These are phyloP conservation scores for Eudyptes chrysolophus DNA, from an alignment of 2,113 vertebrate species.

Conservation along the genomic window DNA sequence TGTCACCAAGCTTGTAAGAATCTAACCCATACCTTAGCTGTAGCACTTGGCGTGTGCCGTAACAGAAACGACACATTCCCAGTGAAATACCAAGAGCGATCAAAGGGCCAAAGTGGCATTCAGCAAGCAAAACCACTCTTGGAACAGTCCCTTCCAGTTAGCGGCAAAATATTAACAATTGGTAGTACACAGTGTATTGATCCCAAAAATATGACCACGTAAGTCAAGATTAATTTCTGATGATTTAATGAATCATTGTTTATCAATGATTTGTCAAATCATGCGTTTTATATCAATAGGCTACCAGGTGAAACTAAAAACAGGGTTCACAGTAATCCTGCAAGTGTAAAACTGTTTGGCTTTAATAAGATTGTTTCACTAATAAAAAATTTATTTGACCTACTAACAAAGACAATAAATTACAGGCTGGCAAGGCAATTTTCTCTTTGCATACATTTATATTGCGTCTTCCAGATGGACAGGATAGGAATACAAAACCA, in stretches of 20 bases:
- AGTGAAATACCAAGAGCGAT: background rate
- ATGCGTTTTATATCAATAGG: background rate
- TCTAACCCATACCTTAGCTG: background rate
- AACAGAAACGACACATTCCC: background rate
- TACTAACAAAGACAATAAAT: background rate
- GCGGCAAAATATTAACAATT: background rate
- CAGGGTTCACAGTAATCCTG: background rate
- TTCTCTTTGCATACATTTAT: background rate
- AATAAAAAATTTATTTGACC: background rate
- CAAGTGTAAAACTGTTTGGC: background rate
- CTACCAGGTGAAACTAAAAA: background rate
- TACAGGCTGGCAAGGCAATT: background rate
- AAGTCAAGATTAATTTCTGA: background rate
- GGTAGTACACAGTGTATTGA: background rate
- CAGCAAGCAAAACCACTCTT: background rate
- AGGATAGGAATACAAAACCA: background rate
- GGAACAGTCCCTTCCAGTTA: background rate
- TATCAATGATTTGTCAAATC: background rate
- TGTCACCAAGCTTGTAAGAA: background rate
- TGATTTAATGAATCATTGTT: background rate
- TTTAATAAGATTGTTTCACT: slow-evolving; percentile 11
- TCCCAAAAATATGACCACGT: background rate
- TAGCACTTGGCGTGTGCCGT: background rate
- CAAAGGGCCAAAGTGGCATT: background rate
- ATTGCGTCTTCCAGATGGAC: background rate